Evolutionary conservation across 2,113 vertebrate genomes (phyloP), one percentile per base, ranked within the genome.

Genomic region (Poecilia latipinna): DNA sequence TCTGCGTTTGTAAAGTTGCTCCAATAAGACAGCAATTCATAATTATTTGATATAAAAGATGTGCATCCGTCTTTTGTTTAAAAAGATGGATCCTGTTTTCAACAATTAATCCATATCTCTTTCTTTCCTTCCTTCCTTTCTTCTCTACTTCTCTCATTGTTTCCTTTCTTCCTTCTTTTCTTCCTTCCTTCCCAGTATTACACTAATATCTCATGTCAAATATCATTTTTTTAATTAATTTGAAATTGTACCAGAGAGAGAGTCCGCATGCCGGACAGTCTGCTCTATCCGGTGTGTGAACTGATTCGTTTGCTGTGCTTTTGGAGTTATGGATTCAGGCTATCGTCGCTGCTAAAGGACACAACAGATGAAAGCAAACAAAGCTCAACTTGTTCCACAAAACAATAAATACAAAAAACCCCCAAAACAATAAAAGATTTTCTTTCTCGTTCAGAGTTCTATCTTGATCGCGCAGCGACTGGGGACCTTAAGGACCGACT

Each of bases 201-300:
- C 10, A 37, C 35, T 2, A 37, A 37, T 11, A 37, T 11, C 10
- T 37, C 35, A 37, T 37, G 77, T 60, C 72, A 81, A 80, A 75
- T 72, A 62, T 29, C 48, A 54, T 54, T 35, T 87, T 87, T 89
- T 82, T 90, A 83, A 93, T 93, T 82, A 85, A 90, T 92, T 87
- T 87, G 65, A 90, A 86, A 89, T 88, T 80, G 81, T 78, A 86
- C 87, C 79, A 82, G 71, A 62, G 86, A 93, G 85, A 90, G 88
- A 92, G 92, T 86, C 79, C 70, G 71, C 82, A 86, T 81, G 84
- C 88, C 88, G 88, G 91, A 93, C 90, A 92, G 90, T 88, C 89
- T 84, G 86, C 89, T 82, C 87, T 82, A 89, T 91, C 92, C 89
- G 90, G 92, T 89, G 86, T 92, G 91, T 89, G 87, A 91, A 87